Base-by-base conservation (phyloP, 2,113 vertebrate genomes). In the Calidris pugnax region DNA sequence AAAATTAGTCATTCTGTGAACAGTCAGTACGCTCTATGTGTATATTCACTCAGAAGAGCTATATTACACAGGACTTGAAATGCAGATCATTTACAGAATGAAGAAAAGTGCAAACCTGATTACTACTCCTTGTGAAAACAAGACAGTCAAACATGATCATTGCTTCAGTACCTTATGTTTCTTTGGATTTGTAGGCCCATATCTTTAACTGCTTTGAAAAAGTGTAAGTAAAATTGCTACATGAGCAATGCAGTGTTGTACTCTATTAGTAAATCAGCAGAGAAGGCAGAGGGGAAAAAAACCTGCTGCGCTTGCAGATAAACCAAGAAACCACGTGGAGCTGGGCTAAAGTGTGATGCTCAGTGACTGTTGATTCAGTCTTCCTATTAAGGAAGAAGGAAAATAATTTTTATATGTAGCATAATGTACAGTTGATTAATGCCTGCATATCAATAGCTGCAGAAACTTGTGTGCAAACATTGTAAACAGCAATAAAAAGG, bases 121-220 rank as follows among this genome's bases (percentile, higher is more conserved):
- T 77, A 27, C 55, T 62, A 0, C 53, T 88, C 27, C 64, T 59
- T 72, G 43, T 78, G 56, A 56, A 89, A 85, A 72, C 39, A 59
- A 57, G n/a, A 24, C 32, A 75, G 35, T 17, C 0, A 0, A 78
- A 43, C 13, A 3, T 63, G 28, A 21, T 81, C 2, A 2, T 59
- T 72, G 51, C 39, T 85, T 82, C 53, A 79, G 35, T 85, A 56
- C 82, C 39, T 73, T 75, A 39, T 18, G 39, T 91, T 83, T 66
- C 48, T 81, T 90, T 16, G 35, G 20, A 51, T 90, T 69, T 76
- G 16, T 84, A 66, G 68, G 30, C 35, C 23, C 4, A 1, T 47
- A 55, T 28, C 30, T 86, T 76, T 30, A 87, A 17, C 43, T 64
- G 71, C 35, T 79, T 63, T 82, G 64, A 35, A 67, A 71, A 71